These are phyloP conservation scores for Microctenopoma stevenorrisi DNA, from an alignment of 2,797 vertebrate species.

Conservation along the genomic window DNA sequence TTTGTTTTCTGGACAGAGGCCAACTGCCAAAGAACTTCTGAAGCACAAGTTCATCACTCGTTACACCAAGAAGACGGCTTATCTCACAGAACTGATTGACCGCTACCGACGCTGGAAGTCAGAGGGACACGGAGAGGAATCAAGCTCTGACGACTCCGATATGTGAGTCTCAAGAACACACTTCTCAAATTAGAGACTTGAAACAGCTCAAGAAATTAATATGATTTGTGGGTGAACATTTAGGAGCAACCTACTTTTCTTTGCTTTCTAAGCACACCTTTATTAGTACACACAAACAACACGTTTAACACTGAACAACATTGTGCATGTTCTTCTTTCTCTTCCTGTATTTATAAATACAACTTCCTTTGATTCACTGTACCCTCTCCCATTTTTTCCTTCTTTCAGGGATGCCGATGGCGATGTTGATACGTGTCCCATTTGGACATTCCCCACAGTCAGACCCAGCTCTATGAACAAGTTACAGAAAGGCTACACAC, in stretches of 20 bases:
- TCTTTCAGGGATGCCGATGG: conserved; percentile 88
- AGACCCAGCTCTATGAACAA: conserved; percentile 91
- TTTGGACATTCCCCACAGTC: conserved; percentile 96
- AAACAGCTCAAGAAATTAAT: background rate
- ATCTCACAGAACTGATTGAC: conserved; percentile 95
- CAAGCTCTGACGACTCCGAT: conserved; percentile 96
- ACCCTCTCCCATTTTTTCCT: background rate
- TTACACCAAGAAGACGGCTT: conserved; percentile 96
- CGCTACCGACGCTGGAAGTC: conserved; percentile 97
- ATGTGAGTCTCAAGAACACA: conserved; percentile 79
- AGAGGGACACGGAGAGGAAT: conserved; percentile 95
- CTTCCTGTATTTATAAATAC: background rate
- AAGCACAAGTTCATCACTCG: conserved; percentile 97
- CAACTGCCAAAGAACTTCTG: conserved; percentile 94
- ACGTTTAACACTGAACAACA: too few species aligned
- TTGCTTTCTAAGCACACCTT: too few species aligned
- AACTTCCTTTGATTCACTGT: background rate
- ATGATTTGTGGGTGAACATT: background rate
- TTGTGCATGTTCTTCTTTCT: too few species aligned
- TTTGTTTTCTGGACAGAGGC: conserved; percentile 85
- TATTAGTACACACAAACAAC: too few species aligned
- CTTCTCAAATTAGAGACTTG: background rate
- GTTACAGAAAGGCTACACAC: conserved; percentile 89
- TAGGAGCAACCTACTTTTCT: too few species aligned
- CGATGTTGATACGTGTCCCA: conserved; percentile 90